These are phyloP conservation scores for Dromaius novaehollandiae DNA, from an alignment of 2,113 vertebrate genomes.

Conservation along the genomic window DNA sequence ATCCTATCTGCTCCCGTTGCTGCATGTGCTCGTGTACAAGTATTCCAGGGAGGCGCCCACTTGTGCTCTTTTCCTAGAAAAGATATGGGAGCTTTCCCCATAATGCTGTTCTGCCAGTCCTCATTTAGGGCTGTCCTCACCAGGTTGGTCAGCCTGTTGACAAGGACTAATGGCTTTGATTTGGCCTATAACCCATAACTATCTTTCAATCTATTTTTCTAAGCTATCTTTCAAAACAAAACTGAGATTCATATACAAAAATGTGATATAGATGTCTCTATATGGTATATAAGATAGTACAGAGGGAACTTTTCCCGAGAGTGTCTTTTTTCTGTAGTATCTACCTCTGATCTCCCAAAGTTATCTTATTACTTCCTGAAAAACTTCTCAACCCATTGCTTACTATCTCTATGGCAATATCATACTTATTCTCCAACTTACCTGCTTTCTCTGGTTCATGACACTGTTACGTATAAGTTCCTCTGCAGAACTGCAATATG, in stretches of 20 bases:
- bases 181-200: neutral
- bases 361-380: neutral
- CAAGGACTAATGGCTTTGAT: neutral
- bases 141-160: neutral
- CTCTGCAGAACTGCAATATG: neutral
- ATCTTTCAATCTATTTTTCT: neutral
- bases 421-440: neutral
- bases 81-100: neutral
- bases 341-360: neutral
- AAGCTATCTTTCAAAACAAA: neutral
- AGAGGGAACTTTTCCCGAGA: neutral
- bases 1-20: neutral
- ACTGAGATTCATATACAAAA: neutral
- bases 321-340: neutral
- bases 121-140: neutral
- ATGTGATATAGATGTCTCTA: neutral
- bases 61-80: neutral
- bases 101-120: neutral
- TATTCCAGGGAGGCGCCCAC: neutral
- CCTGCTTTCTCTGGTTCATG: neutral
- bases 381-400: neutral
- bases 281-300: neutral
- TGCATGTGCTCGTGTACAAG: neutral
- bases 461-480: neutral
- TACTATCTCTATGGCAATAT: neutral